A percentile compares a stretch with the other conserved stretches of the same genome.
Conservation (phyloP, 2,113 vertebrate species). For the Emydocephalus ijimae region DNA sequence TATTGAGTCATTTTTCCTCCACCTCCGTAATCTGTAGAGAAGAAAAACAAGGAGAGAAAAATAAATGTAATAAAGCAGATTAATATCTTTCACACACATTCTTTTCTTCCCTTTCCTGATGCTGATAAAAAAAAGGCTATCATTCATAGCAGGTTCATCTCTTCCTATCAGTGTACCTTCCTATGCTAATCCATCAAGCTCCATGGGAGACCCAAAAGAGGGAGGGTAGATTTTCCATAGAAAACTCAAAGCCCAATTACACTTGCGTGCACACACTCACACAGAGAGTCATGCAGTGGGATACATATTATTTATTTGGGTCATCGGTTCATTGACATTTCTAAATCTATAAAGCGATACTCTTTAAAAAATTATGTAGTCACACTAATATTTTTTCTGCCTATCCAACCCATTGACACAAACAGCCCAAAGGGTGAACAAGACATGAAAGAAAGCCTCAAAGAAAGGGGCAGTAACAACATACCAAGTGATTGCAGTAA, state of each 20-base stretch:
- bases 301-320: background rate
- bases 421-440: background rate
- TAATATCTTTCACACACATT: fast-evolving
- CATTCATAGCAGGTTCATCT: background rate
- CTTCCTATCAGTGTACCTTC: slow-evolving; percentile 12
- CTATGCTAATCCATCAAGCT: slow-evolving; percentile 15
- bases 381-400: background rate
- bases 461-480: background rate
- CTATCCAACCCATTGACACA: background rate
- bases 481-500: background rate
- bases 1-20: background rate
- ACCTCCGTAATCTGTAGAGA: slow-evolving; percentile 17
- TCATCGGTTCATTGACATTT: background rate
- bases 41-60: slow-evolving; percentile 16
- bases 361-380: background rate
- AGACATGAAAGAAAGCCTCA: background rate
- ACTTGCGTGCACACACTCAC: background rate
- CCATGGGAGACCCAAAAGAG: background rate
- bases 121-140: background rate
- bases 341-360: background rate
- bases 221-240: background rate
- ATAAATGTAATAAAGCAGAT: background rate
- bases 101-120: background rate
- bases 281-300: background rate
- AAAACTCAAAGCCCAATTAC: background rate